phyloP scores from a whole-genome alignment of 2,888 invertebrate species.

The Cheilosia urbana region DNA sequence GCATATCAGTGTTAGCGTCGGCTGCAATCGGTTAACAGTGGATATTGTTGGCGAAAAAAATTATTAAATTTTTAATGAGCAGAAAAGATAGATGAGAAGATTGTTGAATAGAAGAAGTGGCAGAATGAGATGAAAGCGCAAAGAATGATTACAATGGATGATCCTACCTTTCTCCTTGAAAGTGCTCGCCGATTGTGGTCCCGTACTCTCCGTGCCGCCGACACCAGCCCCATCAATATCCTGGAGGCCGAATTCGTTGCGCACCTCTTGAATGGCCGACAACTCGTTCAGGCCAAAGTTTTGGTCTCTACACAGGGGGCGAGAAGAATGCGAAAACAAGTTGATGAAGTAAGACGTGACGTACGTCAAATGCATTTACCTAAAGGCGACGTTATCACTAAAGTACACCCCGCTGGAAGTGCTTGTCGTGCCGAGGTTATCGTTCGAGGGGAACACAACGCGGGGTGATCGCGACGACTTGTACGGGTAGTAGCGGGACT shows the following conservation, averaged over 20 bases:
- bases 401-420: slow-evolving; percentile 81
- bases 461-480: slow-evolving; percentile 83
- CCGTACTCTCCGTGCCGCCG: slow-evolving; percentile 78
- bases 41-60: slow-evolving; percentile 24
- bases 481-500: slow-evolving; percentile 82
- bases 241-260: slow-evolving; percentile 87
- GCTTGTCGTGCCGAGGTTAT: slow-evolving; percentile 82
- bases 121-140: slow-evolving; percentile 14
- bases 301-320: slow-evolving; percentile 85
- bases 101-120: slow-evolving; percentile 9
- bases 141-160: slow-evolving; percentile 41
- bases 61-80: slow-evolving; percentile 2
- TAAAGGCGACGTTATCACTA: slow-evolving; percentile 83
- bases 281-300: slow-evolving; percentile 86
- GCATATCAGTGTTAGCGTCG: slow-evolving; percentile 82
- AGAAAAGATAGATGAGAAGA: slow-evolving; percentile 14
- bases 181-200: slow-evolving; percentile 84
- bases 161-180: slow-evolving; percentile 88
- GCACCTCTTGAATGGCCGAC: slow-evolving; percentile 84
- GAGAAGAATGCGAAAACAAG: slow-evolving; percentile 37
- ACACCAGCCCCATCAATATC: slow-evolving; percentile 84
- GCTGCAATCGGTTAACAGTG: slow-evolving; percentile 77
- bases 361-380: slow-evolving; percentile 78
- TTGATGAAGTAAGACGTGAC: slow-evolving; percentile 26
- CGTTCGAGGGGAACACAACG: slow-evolving; percentile 83